Conservation (phyloP, 2,888 invertebrate genomes). For the Poecilus cupreus region DNA sequence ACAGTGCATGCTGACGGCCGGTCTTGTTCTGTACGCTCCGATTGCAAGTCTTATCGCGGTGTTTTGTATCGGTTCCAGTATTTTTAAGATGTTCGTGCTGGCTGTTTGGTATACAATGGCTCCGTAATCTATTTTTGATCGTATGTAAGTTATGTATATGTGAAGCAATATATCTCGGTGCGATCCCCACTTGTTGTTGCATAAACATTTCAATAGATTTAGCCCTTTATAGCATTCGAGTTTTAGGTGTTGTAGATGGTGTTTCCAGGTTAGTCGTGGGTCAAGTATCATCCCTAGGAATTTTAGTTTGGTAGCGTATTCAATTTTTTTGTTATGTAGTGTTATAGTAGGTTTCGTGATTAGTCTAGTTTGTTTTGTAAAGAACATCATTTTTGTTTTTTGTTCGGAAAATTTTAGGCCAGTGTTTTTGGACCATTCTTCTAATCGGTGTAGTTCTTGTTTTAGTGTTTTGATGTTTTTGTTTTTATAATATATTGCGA, state of each 20-base stretch:
- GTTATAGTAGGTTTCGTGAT: not conserved
- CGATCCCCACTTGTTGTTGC: not conserved
- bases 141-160: not conserved
- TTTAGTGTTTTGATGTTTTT: not conserved
- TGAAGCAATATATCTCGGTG: not conserved
- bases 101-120: slow-evolving; percentile 6
- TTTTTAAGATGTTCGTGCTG: slow-evolving; percentile 18
- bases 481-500: not conserved
- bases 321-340: not conserved
- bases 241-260: not conserved
- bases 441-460: not conserved
- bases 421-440: not conserved
- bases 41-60: slow-evolving; percentile 53
- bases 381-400: slow-evolving; percentile 1
- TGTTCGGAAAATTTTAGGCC: not conserved
- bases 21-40: too few relatives aligned
- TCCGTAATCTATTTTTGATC: slow-evolving; percentile 48
- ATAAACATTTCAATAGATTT: not conserved
- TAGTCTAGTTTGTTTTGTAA: too few relatives aligned
- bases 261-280: not conserved
- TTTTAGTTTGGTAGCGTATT: not conserved
- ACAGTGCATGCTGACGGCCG: too few relatives aligned
- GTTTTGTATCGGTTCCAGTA: slow-evolving; percentile 48
- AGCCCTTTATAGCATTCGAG: not conserved
- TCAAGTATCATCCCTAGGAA: not conserved